Evolutionary conservation across 2,797 vertebrate genomes (phyloP), one percentile per base, ranked within the genome.

Genomic region (Pagetopsis macropterus): DNA sequence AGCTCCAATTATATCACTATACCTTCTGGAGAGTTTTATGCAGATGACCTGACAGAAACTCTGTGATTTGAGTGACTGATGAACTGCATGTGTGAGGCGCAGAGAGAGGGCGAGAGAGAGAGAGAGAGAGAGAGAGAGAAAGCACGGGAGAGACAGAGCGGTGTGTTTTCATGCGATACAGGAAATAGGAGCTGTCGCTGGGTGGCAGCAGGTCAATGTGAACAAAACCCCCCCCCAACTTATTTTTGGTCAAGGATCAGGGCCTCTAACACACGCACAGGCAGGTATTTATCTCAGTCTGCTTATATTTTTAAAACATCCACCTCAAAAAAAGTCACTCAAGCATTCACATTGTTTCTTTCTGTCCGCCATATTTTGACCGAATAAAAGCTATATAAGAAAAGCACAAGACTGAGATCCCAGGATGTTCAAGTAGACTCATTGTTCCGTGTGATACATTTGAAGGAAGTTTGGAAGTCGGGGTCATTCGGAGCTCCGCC

Each of bases 21-120:
- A 84, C 70, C 69, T 88, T 88, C 77, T 85, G 74, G 63, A 78
- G 68, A 76, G 76, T 85, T 88, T 88, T 59, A 87, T 79, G 79
- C 65, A 77, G 76, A 81, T 88, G 80, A 72, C 67, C 70, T 27
- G 65, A 79, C 43, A 63, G 21, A 71, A 44, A 65, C 40, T 61
- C 17, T 68, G n/a, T 40, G 49, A 70, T 65, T 58, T 37, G 55
- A 76, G 33, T 65, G 50, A 68, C 27, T 65, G 31, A 70, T 62
- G 27, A 19, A 8, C 16, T 63, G 59, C 17, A 62, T 64, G 48
- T 49, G 59, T 37, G 65, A 59, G 45, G 70, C 13, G 4, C 41
- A 41, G 48, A 72, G 23, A 63, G 52, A 51, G 12, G 4, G 50
- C 6, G 5, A 57, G 1, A 50, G 67, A 72, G 55, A 33, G 19